Evolutionary conservation across 2,888 invertebrate species (phyloP).

Genomic region (Diarsia mendica): DNA sequence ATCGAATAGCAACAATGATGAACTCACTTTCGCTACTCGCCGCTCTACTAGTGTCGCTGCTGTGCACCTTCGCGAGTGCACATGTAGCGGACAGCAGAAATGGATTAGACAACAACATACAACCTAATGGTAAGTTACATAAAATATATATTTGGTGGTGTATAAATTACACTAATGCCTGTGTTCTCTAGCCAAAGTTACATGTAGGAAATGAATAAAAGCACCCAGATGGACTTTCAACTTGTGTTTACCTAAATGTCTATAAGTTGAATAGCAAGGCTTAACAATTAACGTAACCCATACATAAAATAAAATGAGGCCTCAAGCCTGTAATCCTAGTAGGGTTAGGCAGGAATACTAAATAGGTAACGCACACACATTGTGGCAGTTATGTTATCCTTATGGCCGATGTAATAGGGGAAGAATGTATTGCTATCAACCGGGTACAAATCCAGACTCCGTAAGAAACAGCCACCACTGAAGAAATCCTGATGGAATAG

Average conservation of each 20-base stretch:
- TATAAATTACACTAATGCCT: not conserved
- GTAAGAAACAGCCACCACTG: not conserved
- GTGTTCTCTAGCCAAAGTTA: not conserved
- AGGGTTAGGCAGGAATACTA: not conserved
- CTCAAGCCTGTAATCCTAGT: not conserved
- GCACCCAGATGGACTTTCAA: not conserved
- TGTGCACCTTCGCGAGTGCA: constrained; percentile 76
- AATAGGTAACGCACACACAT: not conserved
- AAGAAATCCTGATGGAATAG: not conserved
- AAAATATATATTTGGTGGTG: not conserved
- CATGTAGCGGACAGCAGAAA: constrained; percentile 76
- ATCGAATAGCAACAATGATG: constrained; percentile 76
- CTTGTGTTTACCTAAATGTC: not conserved
- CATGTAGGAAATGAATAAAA: not conserved
- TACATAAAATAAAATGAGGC: not conserved
- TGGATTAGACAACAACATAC: constrained; percentile 78
- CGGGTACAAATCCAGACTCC: not conserved
- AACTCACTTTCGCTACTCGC: constrained; percentile 82
- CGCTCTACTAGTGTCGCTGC: constrained; percentile 81
- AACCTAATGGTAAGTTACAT: constrained; percentile 77
- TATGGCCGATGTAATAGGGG: not conserved
- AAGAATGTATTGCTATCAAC: not conserved
- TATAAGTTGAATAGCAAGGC: not conserved
- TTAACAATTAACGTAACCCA: not conserved
- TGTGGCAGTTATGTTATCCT: not conserved